Conservation (phyloP, 2,888 invertebrate genomes). For the Euproctis similis region DNA sequence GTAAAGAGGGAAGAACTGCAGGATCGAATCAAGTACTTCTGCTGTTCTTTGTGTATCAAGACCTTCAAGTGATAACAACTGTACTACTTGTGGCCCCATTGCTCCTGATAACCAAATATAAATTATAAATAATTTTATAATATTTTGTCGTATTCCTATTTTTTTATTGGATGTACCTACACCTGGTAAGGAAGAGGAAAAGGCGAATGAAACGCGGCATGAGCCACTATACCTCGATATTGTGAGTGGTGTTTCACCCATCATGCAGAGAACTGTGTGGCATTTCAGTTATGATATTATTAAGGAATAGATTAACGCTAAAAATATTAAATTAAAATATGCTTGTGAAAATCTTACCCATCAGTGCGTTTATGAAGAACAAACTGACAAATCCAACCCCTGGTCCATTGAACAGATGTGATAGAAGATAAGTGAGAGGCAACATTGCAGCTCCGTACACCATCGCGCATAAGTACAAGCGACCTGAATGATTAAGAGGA, state of each 20-base stretch:
- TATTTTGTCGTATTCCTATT: too few species aligned
- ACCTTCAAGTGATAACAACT: slow-evolving; percentile 78
- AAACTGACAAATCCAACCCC: slow-evolving; percentile 85
- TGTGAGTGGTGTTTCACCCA: too few species aligned
- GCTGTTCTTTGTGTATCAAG: slow-evolving; percentile 77
- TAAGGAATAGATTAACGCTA: too few species aligned
- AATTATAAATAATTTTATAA: not conserved
- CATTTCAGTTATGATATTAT: too few species aligned
- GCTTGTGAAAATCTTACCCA: slow-evolving; percentile 73
- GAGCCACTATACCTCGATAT: too few species aligned
- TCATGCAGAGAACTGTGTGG: too few species aligned
- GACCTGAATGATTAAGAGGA: too few species aligned
- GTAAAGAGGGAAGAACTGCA: slow-evolving; percentile 82
- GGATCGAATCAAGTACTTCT: slow-evolving; percentile 77
- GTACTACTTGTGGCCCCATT: slow-evolving; percentile 81
- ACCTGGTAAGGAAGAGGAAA: too few species aligned
- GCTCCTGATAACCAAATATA: slow-evolving; percentile 80
- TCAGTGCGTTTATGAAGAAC: slow-evolving; percentile 82
- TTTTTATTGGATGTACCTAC: too few species aligned
- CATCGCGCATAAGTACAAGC: slow-evolving; percentile 78
- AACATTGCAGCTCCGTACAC: slow-evolving; percentile 83
- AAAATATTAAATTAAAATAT: not conserved
- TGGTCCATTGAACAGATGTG: slow-evolving; percentile 82
- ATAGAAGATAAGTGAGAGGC: slow-evolving; percentile 82
- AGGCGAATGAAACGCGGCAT: too few species aligned